phyloP scores from a whole-genome alignment of 1,140 invertebrate genomes.

The Drosophila setifemur region DNA sequence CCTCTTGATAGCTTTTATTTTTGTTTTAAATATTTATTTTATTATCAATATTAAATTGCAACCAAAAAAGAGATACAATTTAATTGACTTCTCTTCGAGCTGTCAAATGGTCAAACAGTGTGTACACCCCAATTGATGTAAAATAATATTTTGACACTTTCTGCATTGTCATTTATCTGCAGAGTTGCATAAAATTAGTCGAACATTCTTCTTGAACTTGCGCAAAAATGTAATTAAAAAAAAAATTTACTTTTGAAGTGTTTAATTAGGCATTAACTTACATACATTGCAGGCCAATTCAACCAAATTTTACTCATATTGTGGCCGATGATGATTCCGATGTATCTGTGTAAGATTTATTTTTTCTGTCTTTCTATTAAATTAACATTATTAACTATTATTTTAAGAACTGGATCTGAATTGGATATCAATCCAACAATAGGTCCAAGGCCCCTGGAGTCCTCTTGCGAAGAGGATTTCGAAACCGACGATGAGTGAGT shows the following conservation, averaged over 20 bases:
- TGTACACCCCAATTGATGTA: too few relatives aligned
- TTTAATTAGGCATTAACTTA: neutral
- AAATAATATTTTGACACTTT: neutral
- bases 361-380: too few relatives aligned
- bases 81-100: too few relatives aligned
- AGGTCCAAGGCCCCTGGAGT: neutral
- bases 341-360: neutral
- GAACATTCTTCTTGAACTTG: too few relatives aligned
- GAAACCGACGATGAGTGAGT: neutral
- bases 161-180: too few relatives aligned
- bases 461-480: neutral
- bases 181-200: neutral
- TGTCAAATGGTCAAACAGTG: too few relatives aligned
- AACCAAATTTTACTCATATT: constrained; percentile 31
- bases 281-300: constrained; percentile 16
- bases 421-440: neutral
- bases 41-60: too few relatives aligned
- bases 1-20: too few relatives aligned
- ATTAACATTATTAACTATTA: too few relatives aligned
- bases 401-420: neutral
- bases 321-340: constrained; percentile 48
- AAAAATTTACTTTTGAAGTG: too few relatives aligned
- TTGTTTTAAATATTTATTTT: too few relatives aligned
- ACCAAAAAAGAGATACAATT: too few relatives aligned
- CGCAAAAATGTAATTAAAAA: neutral